phyloP scores from a whole-genome alignment of 1,140 invertebrate genomes.

The Metaphire vulgaris region DNA sequence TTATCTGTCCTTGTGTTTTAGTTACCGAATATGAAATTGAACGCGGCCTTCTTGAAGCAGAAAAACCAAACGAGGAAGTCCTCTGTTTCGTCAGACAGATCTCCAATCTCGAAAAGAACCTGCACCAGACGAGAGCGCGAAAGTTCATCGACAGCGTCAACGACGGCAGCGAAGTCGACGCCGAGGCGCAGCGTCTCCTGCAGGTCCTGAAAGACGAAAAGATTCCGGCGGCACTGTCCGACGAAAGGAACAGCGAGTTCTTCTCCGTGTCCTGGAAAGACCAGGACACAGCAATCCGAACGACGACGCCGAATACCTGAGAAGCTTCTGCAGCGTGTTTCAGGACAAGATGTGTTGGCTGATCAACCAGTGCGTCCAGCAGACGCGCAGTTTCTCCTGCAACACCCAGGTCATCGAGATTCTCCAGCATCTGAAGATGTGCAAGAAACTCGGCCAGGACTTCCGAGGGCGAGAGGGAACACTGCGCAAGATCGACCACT shows the following conservation, averaged over 20 bases:
- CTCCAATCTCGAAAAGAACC: slow-evolving; percentile 18
- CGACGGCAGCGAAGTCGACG: background rate
- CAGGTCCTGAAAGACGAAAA: slow-evolving; percentile 77
- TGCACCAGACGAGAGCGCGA: background rate
- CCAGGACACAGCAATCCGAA: slow-evolving; percentile 76
- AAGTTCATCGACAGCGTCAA: slow-evolving; percentile 23
- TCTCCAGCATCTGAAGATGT: slow-evolving; percentile 86
- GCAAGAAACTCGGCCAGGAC: slow-evolving; percentile 84
- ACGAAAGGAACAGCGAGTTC: slow-evolving; percentile 5
- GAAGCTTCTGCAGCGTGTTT: slow-evolving; percentile 69
- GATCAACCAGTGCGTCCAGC: slow-evolving; percentile 26
- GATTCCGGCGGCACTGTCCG: slow-evolving; percentile 9
- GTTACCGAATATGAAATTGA: slow-evolving; percentile 28
- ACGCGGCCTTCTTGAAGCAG: slow-evolving; percentile 17
- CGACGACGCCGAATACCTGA: slow-evolving; percentile 85
- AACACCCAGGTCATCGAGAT: slow-evolving; percentile 63
- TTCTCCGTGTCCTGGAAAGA: slow-evolving; percentile 81
- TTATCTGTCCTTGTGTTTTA: slow-evolving; percentile 11
- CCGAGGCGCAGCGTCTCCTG: slow-evolving; percentile 80
- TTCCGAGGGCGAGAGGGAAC: slow-evolving; percentile 84
- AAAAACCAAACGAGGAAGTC: background rate
- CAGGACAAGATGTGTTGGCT: slow-evolving; percentile 84
- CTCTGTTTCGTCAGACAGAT: slow-evolving; percentile 23
- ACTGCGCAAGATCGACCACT: slow-evolving; percentile 67
- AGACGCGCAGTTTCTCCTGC: slow-evolving; percentile 50